These are phyloP conservation scores for Nymphicus hollandicus DNA, from an alignment of 2,113 vertebrate genomes.

Conservation along the genomic window DNA sequence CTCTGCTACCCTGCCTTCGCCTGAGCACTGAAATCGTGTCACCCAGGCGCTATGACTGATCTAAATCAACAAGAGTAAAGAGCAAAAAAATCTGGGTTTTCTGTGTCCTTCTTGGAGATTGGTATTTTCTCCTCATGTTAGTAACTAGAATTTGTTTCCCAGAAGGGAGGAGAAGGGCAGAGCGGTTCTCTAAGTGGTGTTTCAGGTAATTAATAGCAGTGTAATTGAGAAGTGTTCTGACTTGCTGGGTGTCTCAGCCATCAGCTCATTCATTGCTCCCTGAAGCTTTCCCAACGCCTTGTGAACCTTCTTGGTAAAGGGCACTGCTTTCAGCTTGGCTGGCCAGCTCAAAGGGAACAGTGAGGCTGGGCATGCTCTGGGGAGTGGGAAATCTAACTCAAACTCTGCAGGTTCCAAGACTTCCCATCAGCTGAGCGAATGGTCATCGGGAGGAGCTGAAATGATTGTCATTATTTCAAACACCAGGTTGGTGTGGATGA, in stretches of 20 bases:
- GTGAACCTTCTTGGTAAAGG: neutral
- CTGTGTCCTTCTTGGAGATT: neutral
- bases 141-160: neutral
- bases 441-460: neutral
- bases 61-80: neutral
- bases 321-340: constrained; percentile 7
- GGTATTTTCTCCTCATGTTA: neutral
- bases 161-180: neutral
- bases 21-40: neutral
- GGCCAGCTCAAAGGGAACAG: neutral
- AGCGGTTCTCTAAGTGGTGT: neutral
- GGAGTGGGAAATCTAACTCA: neutral
- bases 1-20: neutral
- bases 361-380: neutral
- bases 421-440: neutral
- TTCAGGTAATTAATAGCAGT: constrained; percentile 35
- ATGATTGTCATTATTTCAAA: neutral
- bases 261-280: neutral
- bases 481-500: neutral
- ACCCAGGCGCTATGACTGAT: neutral
- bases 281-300: neutral
- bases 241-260: neutral
- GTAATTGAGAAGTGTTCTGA: neutral
- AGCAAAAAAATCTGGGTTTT: neutral
- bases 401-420: neutral